These are phyloP conservation scores for Etheostoma spectabile DNA, from an alignment of 2,113 vertebrate genomes.

Conservation along the genomic window DNA sequence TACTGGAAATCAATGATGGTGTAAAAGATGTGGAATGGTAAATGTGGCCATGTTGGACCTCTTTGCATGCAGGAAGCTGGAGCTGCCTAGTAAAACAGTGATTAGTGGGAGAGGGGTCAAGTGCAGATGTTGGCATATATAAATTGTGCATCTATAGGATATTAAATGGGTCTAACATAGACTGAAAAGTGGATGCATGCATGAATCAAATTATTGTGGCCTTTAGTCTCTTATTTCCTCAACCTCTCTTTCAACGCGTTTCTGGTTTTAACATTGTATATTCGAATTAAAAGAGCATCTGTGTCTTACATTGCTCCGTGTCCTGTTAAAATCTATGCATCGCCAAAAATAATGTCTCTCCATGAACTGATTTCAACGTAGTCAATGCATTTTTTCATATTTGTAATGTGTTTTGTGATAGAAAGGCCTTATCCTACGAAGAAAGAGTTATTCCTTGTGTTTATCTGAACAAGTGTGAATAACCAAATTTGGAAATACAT, in stretches of 20 bases:
- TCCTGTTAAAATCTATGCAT: not conserved
- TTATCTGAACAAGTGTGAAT: not conserved
- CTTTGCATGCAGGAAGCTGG: conserved; percentile 42
- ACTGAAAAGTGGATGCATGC: conserved; percentile 20
- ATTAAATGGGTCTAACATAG: conserved; percentile 45
- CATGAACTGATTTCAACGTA: not conserved
- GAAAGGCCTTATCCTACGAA: not conserved
- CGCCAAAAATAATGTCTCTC: not conserved
- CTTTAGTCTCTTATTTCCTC: not conserved
- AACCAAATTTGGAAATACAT: not conserved
- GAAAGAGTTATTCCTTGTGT: not conserved
- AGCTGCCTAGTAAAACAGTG: conserved; percentile 58
- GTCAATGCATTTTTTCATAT: not conserved
- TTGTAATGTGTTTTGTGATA: not conserved
- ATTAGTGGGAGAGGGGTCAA: conserved; percentile 54
- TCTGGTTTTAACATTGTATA: not conserved
- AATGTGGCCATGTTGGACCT: conserved; percentile 30
- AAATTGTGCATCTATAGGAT: conserved; percentile 42
- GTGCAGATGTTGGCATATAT: conserved; percentile 28
- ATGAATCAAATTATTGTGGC: not conserved
- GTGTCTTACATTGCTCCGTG: not conserved
- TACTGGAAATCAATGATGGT: conserved; percentile 65
- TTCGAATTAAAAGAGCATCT: not conserved
- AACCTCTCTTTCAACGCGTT: not conserved
- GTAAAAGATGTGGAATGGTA: conserved; percentile 40